Percentiles rank a stretch among this genome's conserved stretches.
Evolutionary conservation across 2,113 vertebrate species (phyloP).

Genomic region (Bubo blakistoni): DNA sequence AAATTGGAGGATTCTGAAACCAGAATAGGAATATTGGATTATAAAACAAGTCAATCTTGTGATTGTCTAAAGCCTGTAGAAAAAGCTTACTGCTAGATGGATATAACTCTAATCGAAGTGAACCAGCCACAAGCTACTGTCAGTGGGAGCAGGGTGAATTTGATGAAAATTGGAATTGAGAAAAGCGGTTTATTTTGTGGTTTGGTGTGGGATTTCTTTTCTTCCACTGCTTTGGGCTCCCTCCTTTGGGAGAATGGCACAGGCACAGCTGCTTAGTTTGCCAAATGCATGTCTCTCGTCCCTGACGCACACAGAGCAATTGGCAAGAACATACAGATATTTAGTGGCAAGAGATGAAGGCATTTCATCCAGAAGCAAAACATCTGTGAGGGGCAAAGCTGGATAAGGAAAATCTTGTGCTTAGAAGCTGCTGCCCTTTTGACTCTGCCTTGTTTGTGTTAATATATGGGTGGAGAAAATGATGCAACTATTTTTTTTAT

Average conservation of each 20-base stretch:
- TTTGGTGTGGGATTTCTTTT: not conserved
- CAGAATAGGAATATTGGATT: not conserved
- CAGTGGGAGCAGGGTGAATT: not conserved
- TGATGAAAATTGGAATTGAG: not conserved
- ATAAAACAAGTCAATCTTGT: not conserved
- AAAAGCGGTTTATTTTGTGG: not conserved
- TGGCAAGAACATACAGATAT: not conserved
- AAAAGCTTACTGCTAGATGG: not conserved
- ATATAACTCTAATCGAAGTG: not conserved
- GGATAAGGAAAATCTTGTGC: not conserved
- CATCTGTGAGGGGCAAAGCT: not conserved
- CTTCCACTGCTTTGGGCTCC: not conserved
- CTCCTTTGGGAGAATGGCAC: not conserved
- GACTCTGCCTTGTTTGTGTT: not conserved
- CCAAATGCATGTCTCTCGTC: not conserved
- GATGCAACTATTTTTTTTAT: not conserved
- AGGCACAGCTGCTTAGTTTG: not conserved
- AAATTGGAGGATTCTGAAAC: not conserved
- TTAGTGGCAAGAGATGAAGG: not conserved
- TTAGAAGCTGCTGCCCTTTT: slow-evolving; percentile 26
- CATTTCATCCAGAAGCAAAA: not conserved
- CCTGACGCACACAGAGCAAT: not conserved
- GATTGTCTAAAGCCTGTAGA: not conserved
- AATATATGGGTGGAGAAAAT: slow-evolving; percentile 13
- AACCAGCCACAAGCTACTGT: not conserved